These are phyloP conservation scores for Zaprionus inermis DNA, from an alignment of 1,140 invertebrate genomes.

Conservation along the genomic window DNA sequence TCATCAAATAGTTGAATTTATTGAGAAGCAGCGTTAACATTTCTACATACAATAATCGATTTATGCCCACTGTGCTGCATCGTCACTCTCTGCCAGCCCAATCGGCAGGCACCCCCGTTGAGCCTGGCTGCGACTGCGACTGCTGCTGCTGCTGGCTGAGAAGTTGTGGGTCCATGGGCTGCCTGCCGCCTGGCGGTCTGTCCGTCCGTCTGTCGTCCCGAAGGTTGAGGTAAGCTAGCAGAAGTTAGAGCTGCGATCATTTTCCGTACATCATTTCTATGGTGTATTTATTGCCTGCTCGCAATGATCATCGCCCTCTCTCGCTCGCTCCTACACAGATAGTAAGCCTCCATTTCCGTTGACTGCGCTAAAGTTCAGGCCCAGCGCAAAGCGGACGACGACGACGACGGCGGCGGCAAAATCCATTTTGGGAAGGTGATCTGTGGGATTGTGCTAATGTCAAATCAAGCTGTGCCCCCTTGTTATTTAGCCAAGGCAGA, in stretches of 20 bases:
- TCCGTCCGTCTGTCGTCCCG: conserved; percentile 11
- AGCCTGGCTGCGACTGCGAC: too few species aligned
- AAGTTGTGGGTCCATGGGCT: conserved; percentile 34
- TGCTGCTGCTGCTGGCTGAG: conserved; percentile 49
- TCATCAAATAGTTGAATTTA: conserved; percentile 2
- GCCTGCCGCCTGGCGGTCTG: conserved; percentile 47
- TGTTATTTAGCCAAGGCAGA: conserved; percentile 75
- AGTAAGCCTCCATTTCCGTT: conserved; percentile 73
- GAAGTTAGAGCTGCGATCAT: conserved; percentile 61
- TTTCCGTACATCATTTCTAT: conserved; percentile 83
- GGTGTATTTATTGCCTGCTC: conserved; percentile 75
- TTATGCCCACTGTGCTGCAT: conserved; percentile 60
- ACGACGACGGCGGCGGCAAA: conserved; percentile 66
- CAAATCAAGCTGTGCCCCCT: conserved; percentile 84
- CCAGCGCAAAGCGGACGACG: conserved; percentile 34
- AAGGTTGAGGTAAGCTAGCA: conserved; percentile 43
- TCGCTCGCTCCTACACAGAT: neutral
- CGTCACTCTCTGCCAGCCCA: conserved; percentile 26
- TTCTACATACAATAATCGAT: conserved; percentile 9
- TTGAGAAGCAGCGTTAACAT: neutral
- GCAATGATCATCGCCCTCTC: conserved; percentile 68
- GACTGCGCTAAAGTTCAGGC: conserved; percentile 54
- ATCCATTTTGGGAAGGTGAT: conserved; percentile 83
- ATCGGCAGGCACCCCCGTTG: conserved; percentile 72
- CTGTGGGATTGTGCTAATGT: conserved; percentile 84